These are phyloP conservation scores for Sturmia bella DNA, from an alignment of 2,888 invertebrate species.

Conservation along the genomic window DNA sequence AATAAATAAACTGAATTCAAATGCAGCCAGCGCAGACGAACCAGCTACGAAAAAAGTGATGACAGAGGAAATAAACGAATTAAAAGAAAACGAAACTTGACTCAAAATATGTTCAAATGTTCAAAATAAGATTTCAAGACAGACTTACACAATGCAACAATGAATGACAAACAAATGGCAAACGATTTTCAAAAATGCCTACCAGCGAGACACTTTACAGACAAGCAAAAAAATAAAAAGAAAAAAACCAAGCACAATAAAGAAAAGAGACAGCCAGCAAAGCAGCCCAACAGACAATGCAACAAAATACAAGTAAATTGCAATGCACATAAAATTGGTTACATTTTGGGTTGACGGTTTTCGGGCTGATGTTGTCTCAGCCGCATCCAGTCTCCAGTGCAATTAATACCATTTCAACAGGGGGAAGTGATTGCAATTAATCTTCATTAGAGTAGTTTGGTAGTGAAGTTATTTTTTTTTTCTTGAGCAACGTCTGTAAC, in stretches of 20 bases:
- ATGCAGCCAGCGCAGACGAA: neutral
- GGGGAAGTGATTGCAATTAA: slow-evolving; percentile 81
- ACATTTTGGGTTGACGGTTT: slow-evolving; percentile 49
- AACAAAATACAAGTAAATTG: slow-evolving; percentile 45
- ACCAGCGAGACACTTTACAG: slow-evolving; percentile 62
- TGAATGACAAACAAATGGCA: slow-evolving; percentile 64
- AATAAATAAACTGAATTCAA: slow-evolving; percentile 29
- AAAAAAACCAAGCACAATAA: neutral
- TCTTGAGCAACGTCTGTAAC: slow-evolving; percentile 2
- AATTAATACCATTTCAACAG: slow-evolving; percentile 79
- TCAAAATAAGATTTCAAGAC: slow-evolving; percentile 40
- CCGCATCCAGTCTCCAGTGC: slow-evolving; percentile 69
- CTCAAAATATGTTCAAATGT: slow-evolving; percentile 53
- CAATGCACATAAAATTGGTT: slow-evolving; percentile 59
- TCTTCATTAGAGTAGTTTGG: slow-evolving; percentile 79
- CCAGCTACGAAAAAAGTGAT: slow-evolving; percentile 60
- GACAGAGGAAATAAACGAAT: slow-evolving; percentile 68
- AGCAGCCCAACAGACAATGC: slow-evolving; percentile 33
- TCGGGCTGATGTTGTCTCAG: slow-evolving; percentile 18
- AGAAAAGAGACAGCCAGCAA: neutral
- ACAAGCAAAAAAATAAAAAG: slow-evolving; percentile 28
- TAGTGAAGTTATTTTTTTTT: slow-evolving; percentile 50
- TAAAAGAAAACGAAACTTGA: slow-evolving; percentile 68
- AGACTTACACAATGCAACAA: slow-evolving; percentile 39
- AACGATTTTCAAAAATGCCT: slow-evolving; percentile 66